Conservation (phyloP, 2,888 invertebrate genomes). For the Microdon myrmicae region DNA sequence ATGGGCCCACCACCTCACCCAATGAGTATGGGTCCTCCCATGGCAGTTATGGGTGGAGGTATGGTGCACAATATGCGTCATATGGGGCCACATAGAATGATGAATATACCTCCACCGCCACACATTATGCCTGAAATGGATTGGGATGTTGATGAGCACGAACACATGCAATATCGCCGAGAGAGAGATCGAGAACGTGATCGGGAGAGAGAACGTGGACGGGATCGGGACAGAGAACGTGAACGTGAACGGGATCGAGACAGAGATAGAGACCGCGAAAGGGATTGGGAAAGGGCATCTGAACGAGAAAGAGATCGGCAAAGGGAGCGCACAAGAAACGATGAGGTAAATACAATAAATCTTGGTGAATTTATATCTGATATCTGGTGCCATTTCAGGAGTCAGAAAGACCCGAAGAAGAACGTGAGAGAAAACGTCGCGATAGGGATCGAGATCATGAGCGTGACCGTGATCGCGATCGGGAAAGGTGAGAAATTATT, state of each 20-base stretch:
- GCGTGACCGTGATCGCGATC: too few relatives aligned
- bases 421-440: conserved; percentile 58
- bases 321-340: too few relatives aligned
- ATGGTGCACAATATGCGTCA: conserved; percentile 43
- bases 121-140: conserved; percentile 60
- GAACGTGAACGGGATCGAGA: conserved; percentile 63
- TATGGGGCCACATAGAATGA: conserved; percentile 40
- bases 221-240: conserved; percentile 59
- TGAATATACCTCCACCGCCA: conserved; percentile 55
- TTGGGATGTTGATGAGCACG: conserved; percentile 64
- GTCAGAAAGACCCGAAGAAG: conserved; percentile 56
- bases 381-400: conserved; percentile 42
- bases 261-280: conserved; percentile 42
- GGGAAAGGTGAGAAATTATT: conserved; percentile 56
- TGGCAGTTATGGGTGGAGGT: conserved; percentile 56
- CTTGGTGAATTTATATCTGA: too few relatives aligned
- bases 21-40: conserved; percentile 58
- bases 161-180: conserved; percentile 53
- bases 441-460: conserved; percentile 60
- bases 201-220: conserved; percentile 64
- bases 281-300: conserved; percentile 55
- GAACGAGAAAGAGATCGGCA: too few relatives aligned
- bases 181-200: conserved; percentile 57
- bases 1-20: conserved; percentile 63
- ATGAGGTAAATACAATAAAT: too few relatives aligned